Evolutionary conservation across 2,797 vertebrate genomes (phyloP).

Genomic region (Cossypha heuglini): DNA sequence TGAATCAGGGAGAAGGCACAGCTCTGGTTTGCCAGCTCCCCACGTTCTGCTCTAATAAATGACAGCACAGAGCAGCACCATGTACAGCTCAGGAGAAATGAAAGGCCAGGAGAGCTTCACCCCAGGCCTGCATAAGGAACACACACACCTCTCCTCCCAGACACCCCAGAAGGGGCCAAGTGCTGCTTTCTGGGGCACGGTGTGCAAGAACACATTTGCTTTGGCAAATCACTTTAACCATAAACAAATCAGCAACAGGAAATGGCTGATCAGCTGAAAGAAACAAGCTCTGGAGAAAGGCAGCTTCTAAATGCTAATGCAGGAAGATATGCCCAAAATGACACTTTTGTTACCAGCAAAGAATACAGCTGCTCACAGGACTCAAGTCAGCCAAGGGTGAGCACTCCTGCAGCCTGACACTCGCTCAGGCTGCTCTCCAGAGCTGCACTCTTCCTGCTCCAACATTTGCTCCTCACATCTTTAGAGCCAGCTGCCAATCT

Average conservation of each 20-base stretch:
- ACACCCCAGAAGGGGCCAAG: conserved; percentile 14
- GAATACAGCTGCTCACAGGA: neutral
- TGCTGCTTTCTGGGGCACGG: neutral
- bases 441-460: neutral
- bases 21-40: conserved; percentile 23
- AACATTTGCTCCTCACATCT: neutral
- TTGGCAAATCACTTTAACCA: conserved; percentile 38
- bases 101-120: neutral
- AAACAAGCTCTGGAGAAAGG: conserved; percentile 10
- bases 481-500: neutral
- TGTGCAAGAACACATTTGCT: conserved; percentile 20
- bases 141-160: neutral
- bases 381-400: conserved; percentile 11
- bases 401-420: neutral
- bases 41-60: neutral
- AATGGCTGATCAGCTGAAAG: conserved; percentile 30
- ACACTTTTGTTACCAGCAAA: neutral
- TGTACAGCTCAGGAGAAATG: neutral
- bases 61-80: neutral
- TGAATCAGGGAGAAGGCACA: neutral
- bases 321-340: neutral
- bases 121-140: neutral
- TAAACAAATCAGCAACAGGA: conserved; percentile 50
- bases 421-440: neutral
- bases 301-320: neutral